phyloP scores from a whole-genome alignment of 1,140 invertebrate genomes.

The Formica selysi region DNA sequence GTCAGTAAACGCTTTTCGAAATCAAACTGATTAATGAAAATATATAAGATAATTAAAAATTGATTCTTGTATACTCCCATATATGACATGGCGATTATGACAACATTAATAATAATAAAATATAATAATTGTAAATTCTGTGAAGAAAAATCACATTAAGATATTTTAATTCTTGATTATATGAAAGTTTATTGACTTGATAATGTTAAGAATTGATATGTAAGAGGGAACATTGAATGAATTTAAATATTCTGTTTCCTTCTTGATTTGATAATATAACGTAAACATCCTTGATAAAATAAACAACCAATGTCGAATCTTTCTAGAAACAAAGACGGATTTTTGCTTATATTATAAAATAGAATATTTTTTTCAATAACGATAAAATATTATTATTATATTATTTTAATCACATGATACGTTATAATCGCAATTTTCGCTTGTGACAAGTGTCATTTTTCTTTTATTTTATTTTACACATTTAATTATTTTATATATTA shows the following conservation, averaged over 20 bases:
- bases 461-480: too few species aligned
- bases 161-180: background rate
- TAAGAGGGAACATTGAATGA: background rate
- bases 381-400: too few species aligned
- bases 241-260: background rate
- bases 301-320: too few species aligned
- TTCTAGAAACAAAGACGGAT: too few species aligned
- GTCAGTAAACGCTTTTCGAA: background rate
- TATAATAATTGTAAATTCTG: background rate
- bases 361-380: too few species aligned
- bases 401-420: background rate
- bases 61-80: too few species aligned
- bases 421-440: too few species aligned
- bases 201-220: background rate
- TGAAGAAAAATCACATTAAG: background rate
- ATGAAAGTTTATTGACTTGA: background rate
- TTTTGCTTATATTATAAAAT: too few species aligned
- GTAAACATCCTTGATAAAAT: too few species aligned
- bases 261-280: background rate
- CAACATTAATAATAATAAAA: background rate
- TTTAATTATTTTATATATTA: too few species aligned
- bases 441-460: too few species aligned
- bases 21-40: background rate
- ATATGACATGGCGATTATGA: background rate
- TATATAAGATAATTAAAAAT: background rate